Base-by-base conservation (phyloP, 2,797 vertebrate genomes). In the Hozukius guyotensis region DNA sequence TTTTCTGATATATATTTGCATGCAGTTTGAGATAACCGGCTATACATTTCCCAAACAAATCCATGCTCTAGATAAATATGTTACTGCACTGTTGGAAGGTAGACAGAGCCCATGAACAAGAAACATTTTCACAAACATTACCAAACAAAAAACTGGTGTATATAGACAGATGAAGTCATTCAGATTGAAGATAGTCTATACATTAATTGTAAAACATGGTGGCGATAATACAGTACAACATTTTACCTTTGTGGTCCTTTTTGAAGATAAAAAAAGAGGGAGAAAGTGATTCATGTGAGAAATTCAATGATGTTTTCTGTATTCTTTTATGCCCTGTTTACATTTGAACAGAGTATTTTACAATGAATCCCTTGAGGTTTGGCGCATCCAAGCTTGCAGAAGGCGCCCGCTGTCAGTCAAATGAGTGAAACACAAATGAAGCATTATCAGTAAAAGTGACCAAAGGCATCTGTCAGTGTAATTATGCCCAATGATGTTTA, bases 381-480 rank as follows among this genome's bases (percentile, higher is more conserved):
- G 67, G 29, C 52, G 60, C 16, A 2, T 59, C 38, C 73, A 60
- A 18, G 38, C 52, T 59, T 65, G 34, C 38, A 25, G 32, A n/a
- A 70, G 60, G 53, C 4, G 1, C 38, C 49, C 20, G 1, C 59
- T 73, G 63, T 81, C 53, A 75, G 61, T 75, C 34, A 78, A 65
- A 67, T 72, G 24, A 85, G 22, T 34, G 25, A 68, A 74, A 55
- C 53, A 72, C 52, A 65, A 60, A 74, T 49, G 55, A 66, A 66
- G 76, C 27, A 69, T 75, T 67, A 67, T 69, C 24, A 60, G 31
- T 69, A 69, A 69, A 75, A 65, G 10, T 73, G 53, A 60, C 62
- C 77, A 27, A 63, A 76, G 32, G 55, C 63, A 59, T 77, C 61
- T 67, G 62, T 57, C 27, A 74, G 53, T 27, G 25, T 75, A 66